Percentiles rank a stretch among this genome's conserved stretches.
Conservation (phyloP, 2,797 vertebrate genomes). For the Pampus argenteus region DNA sequence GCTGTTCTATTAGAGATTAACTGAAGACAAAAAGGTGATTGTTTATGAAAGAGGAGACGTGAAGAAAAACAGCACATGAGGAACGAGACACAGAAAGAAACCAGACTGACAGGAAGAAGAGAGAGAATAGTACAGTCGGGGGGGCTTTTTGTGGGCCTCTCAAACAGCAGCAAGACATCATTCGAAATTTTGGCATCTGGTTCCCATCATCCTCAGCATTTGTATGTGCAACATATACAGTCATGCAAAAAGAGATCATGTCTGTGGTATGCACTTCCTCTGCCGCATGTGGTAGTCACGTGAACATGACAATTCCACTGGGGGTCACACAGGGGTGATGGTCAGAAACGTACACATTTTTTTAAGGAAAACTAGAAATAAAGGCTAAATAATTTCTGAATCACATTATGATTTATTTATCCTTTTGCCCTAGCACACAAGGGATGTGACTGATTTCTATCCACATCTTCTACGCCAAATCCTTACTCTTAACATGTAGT, state of each 20-base stretch:
- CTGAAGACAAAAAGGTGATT: conserved; percentile 3
- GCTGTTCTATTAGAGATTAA: conserved; percentile 18
- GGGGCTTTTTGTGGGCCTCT: conserved; percentile 35
- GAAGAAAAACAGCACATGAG: conserved; percentile 10
- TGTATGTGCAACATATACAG: conserved; percentile 71
- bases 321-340: conserved; percentile 54
- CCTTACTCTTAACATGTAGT: neutral
- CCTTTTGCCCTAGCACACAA: neutral
- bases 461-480: neutral
- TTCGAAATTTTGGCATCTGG: conserved; percentile 76
- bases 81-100: conserved; percentile 24
- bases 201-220: conserved; percentile 71
- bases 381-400: neutral
- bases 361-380: neutral
- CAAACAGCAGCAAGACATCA: conserved; percentile 65
- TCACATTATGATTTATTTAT: neutral
- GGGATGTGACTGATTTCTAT: neutral
- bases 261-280: conserved; percentile 78
- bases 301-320: conserved; percentile 49
- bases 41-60: conserved; percentile 8
- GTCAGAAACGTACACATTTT: neutral
- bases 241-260: conserved; percentile 74
- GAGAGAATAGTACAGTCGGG: conserved; percentile 14
- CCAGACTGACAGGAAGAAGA: conserved; percentile 40
- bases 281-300: conserved; percentile 63